Evolutionary conservation across 2,888 invertebrate species (phyloP), one percentile per base, ranked within the genome.

Genomic region (Mythimna lalbum): DNA sequence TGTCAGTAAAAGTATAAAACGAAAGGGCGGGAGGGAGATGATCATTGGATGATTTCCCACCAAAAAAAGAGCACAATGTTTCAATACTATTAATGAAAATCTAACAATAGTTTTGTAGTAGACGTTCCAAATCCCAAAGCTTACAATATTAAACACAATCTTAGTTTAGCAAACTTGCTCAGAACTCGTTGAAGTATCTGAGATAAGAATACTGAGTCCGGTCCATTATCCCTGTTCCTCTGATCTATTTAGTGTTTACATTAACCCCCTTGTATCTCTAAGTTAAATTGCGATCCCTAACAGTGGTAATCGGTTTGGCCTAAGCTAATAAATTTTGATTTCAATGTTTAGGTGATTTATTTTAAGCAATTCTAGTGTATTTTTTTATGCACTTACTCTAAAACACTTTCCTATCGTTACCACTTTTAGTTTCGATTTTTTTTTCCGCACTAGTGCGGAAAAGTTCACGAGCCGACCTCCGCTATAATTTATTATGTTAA

Each of bases 251-350:
- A 1, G 7, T 70, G 59, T 60, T 77, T 60, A 77, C 31, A 56
- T 31, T 72, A 23, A 59, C 23, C 23, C 19, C 21, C 43, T 59
- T n/a, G 39, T 57, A 73, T 23, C 49, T 47, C 50, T 4, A 74
- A 74, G 62, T 74, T 73, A 53, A 59, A 74, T 74, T 74, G 27
- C 57, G 59, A 56, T 19, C 36, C 31, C 23, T 19, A 27, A 6
- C 14, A 33, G 2, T 12, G 23, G 14, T 62, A 21, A 62, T 59
- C n/a, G 47, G 72, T 72, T 72, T 47, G 52, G 23, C 57, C 52
- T 62, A 39, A 62, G 23, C 36, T 56, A 70, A 55, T 61, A 49
- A 69, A 47, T 36, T 69, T 55, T 43, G n/a, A 56, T 52, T 39
- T 57, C 12, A 4, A n/a, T 55, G 55, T 55, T 31, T n/a, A 9